Base-by-base conservation (phyloP, 2,797 vertebrate genomes). In the Sphenodon punctatus region DNA sequence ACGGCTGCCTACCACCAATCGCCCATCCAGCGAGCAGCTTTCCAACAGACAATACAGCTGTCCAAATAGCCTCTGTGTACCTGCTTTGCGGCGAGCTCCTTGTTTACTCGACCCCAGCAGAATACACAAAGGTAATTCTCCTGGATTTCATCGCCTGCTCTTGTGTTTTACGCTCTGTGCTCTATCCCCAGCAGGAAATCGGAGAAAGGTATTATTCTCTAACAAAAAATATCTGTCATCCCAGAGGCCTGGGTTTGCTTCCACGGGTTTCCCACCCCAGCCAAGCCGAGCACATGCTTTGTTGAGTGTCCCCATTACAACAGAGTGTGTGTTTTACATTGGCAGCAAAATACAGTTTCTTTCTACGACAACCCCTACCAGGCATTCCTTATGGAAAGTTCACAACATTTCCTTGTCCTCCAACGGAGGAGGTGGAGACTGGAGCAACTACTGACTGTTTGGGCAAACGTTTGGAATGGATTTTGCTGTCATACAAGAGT, bases 61-160 rank as follows among this genome's bases (percentile, higher is more conserved):
- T 97, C 96, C 97, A 99, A 98, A 99, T 96, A 97, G 93, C 85
- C 89, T 93, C 94, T 97, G 96, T 95, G 95, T 96, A 97, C 96
- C 97, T 96, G 95, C 89, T 89, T 92, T 70, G 67, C 95, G 95
- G 64, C 94, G 86, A 94, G 94, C 95, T 91, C 91, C 94, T 95
- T 97, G 97, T 98, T 98, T 97, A 93, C 96, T 97, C 96, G 97
- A 92, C 92, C 96, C 94, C 93, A 94, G 92, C 92, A 89, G 94
- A 94, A 94, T 93, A 95, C 94, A 95, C 87, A 92, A 90, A 94
- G 91, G 92, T 93, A 93, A 91, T 96, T 96, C 94, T 95, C 95
- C 95, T 93, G 93, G 77, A 95, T 94, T 93, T 94, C 93, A 94
- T 79, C 95, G 72, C 92, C 84, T 86, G 80, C 94, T 94, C 94